Base-by-base conservation (phyloP, 2,797 vertebrate genomes). In the Lepidocolaptes lacrymiger region DNA sequence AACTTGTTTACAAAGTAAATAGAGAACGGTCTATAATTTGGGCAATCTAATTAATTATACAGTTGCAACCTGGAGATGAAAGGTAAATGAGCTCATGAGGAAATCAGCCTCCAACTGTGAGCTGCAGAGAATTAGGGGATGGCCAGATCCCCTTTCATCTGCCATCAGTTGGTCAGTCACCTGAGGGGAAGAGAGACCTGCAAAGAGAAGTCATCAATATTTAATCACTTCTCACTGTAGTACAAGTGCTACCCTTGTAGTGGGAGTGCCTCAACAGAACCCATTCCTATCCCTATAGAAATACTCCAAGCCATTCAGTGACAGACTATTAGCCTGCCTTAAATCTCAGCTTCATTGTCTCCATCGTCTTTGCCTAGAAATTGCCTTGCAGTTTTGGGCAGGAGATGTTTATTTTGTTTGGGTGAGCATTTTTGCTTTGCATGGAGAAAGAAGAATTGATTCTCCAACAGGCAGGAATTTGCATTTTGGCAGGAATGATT, bases 1-100 rank as follows among this genome's bases (percentile, higher is more conserved):
- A 66, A 32, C 62, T 43, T 94, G 74, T 96, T 95, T 95, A 92
- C 87, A n/a, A 92, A 81, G 89, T 89, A 97, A 97, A 97, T 62
- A 95, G 55, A 81, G 51, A 68, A 67, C 1, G 0, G 68, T 52
- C 87, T 96, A 87, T 95, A 95, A 96, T 96, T 96, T 92, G 71
- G 78, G 51, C 30, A 32, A 93, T 89, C 88, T 91, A 95, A 95
- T 94, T 95, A 94, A 96, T 92, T 74, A 75, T 6, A 91, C 28
- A 64, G 68, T 88, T 94, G 77, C 82, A 95, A 72, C 32, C 73
- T 7, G 46, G 59, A 93, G 82, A 95, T 90, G 89, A 95, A 96
- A 97, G 77, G 83, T 91, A 89, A 94, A 80, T 37, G 76, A 80
- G 59, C 88, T 88, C 48, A 41, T 30, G 48, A 88, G 87, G 59